Evolutionary conservation across 1,140 invertebrate species (phyloP).

Genomic region (Ganaspis sp.): DNA sequence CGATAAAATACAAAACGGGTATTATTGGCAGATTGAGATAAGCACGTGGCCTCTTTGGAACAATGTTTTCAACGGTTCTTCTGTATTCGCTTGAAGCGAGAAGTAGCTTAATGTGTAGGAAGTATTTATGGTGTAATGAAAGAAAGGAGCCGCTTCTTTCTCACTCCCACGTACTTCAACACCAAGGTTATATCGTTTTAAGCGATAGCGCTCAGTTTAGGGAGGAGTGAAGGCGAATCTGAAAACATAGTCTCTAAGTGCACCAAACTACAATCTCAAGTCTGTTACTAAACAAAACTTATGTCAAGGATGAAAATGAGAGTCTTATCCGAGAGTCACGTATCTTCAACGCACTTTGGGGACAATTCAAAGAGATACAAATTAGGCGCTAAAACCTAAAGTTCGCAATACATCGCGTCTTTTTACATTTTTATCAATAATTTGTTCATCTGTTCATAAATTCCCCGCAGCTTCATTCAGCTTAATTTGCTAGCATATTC

Average conservation of each 20-base stretch:
- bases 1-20: neutral
- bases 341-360: neutral
- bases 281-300: conserved; percentile 14
- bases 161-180: neutral
- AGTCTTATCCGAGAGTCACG: neutral
- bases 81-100: neutral
- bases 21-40: neutral
- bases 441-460: too few relatives aligned
- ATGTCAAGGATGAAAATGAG: conserved; percentile 29
- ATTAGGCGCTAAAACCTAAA: conserved; percentile 1
- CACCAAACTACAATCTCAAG: conserved; percentile 2
- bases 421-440: neutral
- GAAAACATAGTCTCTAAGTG: conserved; percentile 18
- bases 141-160: neutral
- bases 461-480: too few relatives aligned
- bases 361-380: neutral
- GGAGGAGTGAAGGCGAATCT: neutral
- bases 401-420: neutral
- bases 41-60: neutral
- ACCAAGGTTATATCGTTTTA: conserved; percentile 6
- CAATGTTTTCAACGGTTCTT: neutral
- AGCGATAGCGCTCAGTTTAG: neutral
- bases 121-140: conserved; percentile 14
- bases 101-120: conserved; percentile 9
- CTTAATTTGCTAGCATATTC: too few relatives aligned